Conservation (phyloP, 2,888 invertebrate species). For the Epirrita christyi region DNA sequence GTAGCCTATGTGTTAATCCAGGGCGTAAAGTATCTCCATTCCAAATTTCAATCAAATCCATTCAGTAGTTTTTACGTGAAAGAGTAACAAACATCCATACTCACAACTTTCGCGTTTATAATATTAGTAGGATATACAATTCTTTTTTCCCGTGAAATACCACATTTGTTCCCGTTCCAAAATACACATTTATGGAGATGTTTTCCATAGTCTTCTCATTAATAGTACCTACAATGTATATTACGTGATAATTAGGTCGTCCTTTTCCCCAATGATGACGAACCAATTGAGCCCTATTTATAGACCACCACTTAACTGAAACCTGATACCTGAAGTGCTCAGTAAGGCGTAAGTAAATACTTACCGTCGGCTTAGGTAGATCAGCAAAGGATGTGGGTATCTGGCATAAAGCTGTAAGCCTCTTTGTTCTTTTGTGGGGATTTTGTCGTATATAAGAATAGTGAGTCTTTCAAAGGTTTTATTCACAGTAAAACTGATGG, state of each 20-base stretch:
- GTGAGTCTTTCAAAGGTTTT: neutral
- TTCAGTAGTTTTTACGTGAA: too few relatives aligned
- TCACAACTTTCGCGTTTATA: too few relatives aligned
- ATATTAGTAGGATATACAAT: too few relatives aligned
- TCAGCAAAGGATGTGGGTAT: constrained; percentile 11
- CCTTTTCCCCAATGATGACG: neutral
- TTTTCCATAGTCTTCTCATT: too few relatives aligned
- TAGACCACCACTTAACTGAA: constrained; percentile 8
- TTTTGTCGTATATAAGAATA: constrained; percentile 4
- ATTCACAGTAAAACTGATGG: neutral
- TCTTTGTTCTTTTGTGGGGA: constrained; percentile 17
- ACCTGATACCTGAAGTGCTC: constrained; percentile 6
- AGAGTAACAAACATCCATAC: too few relatives aligned
- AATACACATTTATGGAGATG: too few relatives aligned
- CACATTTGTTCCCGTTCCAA: too few relatives aligned
- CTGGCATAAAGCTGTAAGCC: neutral
- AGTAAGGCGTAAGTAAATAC: constrained; percentile 1
- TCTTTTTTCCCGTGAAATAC: too few relatives aligned
- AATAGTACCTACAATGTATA: too few relatives aligned
- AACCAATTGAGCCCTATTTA: constrained; percentile 7
- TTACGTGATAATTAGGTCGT: neutral
- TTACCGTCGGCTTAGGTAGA: constrained; percentile 7
- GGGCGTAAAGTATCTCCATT: too few relatives aligned
- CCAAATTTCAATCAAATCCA: too few relatives aligned
- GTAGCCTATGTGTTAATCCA: too few relatives aligned